Evolutionary conservation across 2,797 vertebrate species (phyloP), one percentile per base, ranked within the genome.

Genomic region (Xenopus petersii): DNA sequence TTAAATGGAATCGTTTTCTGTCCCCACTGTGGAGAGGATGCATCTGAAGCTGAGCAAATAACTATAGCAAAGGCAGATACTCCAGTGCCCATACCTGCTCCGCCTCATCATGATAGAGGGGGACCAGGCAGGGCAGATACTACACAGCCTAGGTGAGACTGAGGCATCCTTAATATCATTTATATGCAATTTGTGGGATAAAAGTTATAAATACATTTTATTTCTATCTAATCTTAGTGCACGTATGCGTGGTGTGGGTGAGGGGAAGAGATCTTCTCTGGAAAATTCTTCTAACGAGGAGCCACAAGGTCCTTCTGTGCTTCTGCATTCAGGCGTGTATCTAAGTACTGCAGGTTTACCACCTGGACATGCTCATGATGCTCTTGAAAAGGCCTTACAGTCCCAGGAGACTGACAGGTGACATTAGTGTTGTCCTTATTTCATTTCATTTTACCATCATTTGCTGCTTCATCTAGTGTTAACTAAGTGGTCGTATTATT

Each of bases 1-100:
- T 82, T 98, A 51, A 93, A 94, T 0, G 95, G 95, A 2, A 88
- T 95, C 88, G 91, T 96, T n/a, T 98, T 97, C 87, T 98, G 96
- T 75, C 96, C 95, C 2, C 96, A 97, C 82, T 98, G 96, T 1
- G 96, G 96, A 0, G 96, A 98, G 73, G 96, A 98, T 0, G 96
- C 95, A 0, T 94, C 95, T 0, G 95, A 96, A 82, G 96, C 95
- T 0, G 94, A 96, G 77, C 95, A 95, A 74, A 93, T 98, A 84
- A 96, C 93, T 58, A 87, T 98, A 59, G 89, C 94, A 4, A 90
- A 93, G 0, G 83, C 89, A 0, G 89, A 91, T 1, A 77, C 84
- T 1, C 75, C 82, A 2, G 71, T 90, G 80, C 79, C 93, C 73
- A 26, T 86, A 3, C 86, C 92, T 0, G 84, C 86, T 0, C 84